Conservation (phyloP, 2,797 vertebrate species). For the Catostomus latipinnis region DNA sequence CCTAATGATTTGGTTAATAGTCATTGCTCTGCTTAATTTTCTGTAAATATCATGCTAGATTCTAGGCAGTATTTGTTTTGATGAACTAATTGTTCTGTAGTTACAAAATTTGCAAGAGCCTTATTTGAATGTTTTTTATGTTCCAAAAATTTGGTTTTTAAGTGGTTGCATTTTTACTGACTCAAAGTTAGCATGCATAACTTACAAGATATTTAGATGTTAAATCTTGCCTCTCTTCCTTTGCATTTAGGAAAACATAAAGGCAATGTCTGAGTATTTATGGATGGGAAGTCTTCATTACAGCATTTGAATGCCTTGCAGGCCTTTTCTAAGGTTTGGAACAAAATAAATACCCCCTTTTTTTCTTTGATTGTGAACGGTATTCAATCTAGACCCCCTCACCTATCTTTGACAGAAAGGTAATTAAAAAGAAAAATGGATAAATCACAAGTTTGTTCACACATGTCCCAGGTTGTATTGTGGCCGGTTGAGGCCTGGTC, state of each 20-base stretch:
- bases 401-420: conserved; percentile 47
- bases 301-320: conserved; percentile 37
- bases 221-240: not conserved
- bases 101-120: conserved; percentile 17
- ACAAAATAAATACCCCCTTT: conserved; percentile 39
- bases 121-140: conserved; percentile 21
- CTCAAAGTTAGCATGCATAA: conserved; percentile 4
- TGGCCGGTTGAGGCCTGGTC: conserved; percentile 52
- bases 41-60: conserved; percentile 11
- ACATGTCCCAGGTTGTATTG: conserved; percentile 59
- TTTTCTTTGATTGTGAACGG: conserved; percentile 47
- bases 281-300: conserved; percentile 23
- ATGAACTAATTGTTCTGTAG: not conserved
- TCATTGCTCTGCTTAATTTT: conserved; percentile 21
- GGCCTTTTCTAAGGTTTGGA: conserved; percentile 52
- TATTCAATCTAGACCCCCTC: conserved; percentile 58
- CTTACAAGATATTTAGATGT: conserved; percentile 18
- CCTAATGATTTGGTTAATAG: conserved; percentile 3
- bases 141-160: not conserved
- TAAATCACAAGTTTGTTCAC: conserved; percentile 62
- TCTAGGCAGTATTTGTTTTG: conserved; percentile 21
- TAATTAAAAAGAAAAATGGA: conserved; percentile 64
- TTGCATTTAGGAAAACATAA: not conserved
- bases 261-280: not conserved
- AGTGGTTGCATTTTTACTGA: conserved; percentile 1